Percentiles rank a stretch among this genome's conserved stretches.
Evolutionary conservation across 2,888 invertebrate genomes (phyloP).

Genomic region (Tiphia femorata): DNA sequence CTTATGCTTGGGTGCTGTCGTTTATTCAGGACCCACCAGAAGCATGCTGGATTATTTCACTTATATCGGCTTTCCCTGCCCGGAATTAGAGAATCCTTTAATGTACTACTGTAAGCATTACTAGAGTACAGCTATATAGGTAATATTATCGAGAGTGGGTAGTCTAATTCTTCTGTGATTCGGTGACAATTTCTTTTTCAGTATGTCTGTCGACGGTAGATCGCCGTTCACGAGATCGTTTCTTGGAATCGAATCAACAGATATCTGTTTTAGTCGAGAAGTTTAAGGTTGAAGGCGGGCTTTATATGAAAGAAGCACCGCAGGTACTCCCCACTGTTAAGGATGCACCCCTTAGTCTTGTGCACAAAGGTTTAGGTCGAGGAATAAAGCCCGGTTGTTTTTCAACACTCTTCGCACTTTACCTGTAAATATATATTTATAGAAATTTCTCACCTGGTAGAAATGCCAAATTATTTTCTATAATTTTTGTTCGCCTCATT

Average conservation of each 20-base stretch:
- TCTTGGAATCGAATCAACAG: constrained; percentile 93
- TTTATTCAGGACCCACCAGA: constrained; percentile 91
- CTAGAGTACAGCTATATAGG: too few species aligned
- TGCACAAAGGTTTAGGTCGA: constrained; percentile 61
- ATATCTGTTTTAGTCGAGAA: constrained; percentile 92
- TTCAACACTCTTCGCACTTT: constrained; percentile 62
- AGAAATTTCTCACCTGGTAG: too few species aligned
- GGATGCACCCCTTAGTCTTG: constrained; percentile 56
- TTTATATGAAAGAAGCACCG: constrained; percentile 76
- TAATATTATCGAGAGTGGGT: too few species aligned
- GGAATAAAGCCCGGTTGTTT: constrained; percentile 65
- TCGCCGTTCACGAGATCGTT: constrained; percentile 87
- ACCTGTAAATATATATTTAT: constrained; percentile 49
- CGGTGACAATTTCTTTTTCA: too few species aligned
- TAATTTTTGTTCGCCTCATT: constrained; percentile 40
- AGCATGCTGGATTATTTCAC: constrained; percentile 96
- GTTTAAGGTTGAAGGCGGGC: constrained; percentile 87
- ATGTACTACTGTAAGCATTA: constrained; percentile 93
- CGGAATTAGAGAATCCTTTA: constrained; percentile 96
- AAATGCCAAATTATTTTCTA: not conserved
- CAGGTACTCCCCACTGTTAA: constrained; percentile 60
- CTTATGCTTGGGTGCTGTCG: constrained; percentile 90
- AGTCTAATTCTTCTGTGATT: too few species aligned
- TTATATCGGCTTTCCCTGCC: constrained; percentile 96
- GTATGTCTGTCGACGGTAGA: constrained; percentile 85